These are phyloP conservation scores for Palythoa grandiflora DNA, from an alignment of 92 coral and sea anemone species.

Conservation along the genomic window DNA sequence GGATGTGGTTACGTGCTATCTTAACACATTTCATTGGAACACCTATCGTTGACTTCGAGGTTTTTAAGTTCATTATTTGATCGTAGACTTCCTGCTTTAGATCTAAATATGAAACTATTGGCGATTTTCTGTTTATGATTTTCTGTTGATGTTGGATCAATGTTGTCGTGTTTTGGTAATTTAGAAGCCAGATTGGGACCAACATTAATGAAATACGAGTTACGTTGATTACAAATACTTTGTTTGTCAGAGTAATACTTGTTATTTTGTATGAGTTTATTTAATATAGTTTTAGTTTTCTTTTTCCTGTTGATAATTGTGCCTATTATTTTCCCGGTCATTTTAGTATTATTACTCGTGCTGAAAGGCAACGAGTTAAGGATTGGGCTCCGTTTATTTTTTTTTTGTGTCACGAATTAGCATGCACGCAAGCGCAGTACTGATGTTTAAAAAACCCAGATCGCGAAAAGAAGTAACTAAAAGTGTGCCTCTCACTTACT, in stretches of 20 bases:
- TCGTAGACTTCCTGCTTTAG: slow-evolving; percentile 14
- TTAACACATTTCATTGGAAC: slow-evolving; percentile 27
- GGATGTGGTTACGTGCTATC: slow-evolving; percentile 22
- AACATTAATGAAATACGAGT: slow-evolving; percentile 1
- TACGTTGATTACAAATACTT: neutral
- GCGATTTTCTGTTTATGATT: neutral
- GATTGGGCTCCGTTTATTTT: too few relatives aligned
- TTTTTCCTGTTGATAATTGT: neutral
- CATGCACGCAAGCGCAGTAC: too few relatives aligned
- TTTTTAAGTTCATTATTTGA: slow-evolving; percentile 18
- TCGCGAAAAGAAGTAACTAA: too few relatives aligned
- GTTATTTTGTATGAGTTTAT: neutral
- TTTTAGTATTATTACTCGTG: too few relatives aligned
- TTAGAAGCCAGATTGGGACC: slow-evolving; percentile 25
- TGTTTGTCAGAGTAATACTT: neutral
- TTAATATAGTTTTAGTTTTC: neutral
- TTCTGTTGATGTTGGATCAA: neutral
- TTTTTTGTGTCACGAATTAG: too few relatives aligned
- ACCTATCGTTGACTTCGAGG: slow-evolving; percentile 18
- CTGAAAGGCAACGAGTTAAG: too few relatives aligned
- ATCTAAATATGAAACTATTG: slow-evolving; percentile 34
- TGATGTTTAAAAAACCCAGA: too few relatives aligned
- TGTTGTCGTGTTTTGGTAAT: slow-evolving; percentile 13
- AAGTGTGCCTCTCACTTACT: too few relatives aligned
- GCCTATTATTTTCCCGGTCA: slow-evolving; percentile 14